phyloP scores from a whole-genome alignment of 2,113 vertebrate genomes.

The Festucalex cinctus region DNA sequence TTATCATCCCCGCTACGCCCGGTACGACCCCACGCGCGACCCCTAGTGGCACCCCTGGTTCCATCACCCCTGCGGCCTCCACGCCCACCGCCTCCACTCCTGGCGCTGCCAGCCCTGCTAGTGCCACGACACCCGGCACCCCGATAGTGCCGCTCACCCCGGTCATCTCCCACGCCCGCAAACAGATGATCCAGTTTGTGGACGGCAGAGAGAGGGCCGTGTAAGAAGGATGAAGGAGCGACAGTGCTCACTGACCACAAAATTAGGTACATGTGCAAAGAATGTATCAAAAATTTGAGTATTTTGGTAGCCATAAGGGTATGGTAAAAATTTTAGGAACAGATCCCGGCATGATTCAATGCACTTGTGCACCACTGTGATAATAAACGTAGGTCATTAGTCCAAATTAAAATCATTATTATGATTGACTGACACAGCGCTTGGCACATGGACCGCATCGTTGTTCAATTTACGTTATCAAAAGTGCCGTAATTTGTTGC shows the following conservation, averaged over 20 bases:
- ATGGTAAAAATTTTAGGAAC: background rate
- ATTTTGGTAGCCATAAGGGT: background rate
- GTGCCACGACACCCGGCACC: conserved; percentile 29
- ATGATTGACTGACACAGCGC: background rate
- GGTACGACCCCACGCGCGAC: conserved; percentile 56
- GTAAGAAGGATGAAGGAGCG: conserved; percentile 20
- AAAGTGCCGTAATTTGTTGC: background rate
- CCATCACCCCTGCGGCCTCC: conserved; percentile 18
- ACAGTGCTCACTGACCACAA: background rate
- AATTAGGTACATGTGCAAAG: background rate
- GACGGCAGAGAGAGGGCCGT: conserved; percentile 56
- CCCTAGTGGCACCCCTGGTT: conserved; percentile 44
- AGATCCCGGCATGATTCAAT: background rate
- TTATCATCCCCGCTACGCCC: conserved; percentile 64
- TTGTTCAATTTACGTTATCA: background rate
- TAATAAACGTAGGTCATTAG: too few species aligned
- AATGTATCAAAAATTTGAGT: background rate
- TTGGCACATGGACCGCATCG: background rate
- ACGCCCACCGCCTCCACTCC: conserved; percentile 26
- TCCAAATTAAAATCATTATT: background rate
- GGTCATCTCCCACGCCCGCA: conserved; percentile 59
- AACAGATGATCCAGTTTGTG: conserved; percentile 67
- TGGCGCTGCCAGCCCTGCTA: conserved; percentile 17
- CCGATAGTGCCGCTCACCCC: conserved; percentile 57
- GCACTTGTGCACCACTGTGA: background rate